These are phyloP conservation scores for Camelus bactrianus DNA, from an alignment of 2,113 vertebrate species.

Conservation along the genomic window DNA sequence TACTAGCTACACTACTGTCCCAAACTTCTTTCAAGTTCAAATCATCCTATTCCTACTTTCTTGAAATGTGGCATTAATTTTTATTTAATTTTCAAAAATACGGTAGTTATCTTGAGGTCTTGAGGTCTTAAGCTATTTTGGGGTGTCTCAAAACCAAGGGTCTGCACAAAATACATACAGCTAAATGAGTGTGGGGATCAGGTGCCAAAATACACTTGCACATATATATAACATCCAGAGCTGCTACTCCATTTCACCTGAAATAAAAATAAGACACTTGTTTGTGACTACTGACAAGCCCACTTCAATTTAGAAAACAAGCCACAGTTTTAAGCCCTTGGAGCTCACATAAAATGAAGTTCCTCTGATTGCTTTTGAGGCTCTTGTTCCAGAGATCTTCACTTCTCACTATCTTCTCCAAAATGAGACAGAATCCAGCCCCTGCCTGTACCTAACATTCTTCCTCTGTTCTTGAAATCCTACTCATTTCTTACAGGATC, in stretches of 20 bases:
- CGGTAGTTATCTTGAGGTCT: not conserved
- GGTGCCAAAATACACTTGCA: not conserved
- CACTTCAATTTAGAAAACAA: conserved; percentile 3
- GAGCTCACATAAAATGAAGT: not conserved
- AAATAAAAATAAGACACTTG: not conserved
- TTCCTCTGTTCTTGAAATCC: not conserved
- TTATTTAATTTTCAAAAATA: conserved; percentile 18
- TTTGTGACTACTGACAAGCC: not conserved
- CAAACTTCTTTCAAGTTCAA: conserved; percentile 3
- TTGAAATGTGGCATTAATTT: conserved; percentile 22
- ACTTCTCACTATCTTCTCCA: not conserved
- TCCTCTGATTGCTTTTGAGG: not conserved
- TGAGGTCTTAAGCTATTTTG: not conserved
- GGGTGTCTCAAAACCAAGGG: not conserved
- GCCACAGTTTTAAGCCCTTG: not conserved
- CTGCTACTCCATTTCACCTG: not conserved
- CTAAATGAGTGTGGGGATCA: not conserved
- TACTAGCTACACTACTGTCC: not conserved
- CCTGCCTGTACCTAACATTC: not conserved
- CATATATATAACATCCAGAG: not conserved
- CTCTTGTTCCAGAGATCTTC: not conserved
- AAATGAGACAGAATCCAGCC: not conserved
- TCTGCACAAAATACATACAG: not conserved
- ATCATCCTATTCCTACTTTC: conserved; percentile 13
- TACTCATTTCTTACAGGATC: not conserved